These are phyloP conservation scores for Ramphastos sulfuratus DNA, from an alignment of 2,113 vertebrate genomes.

Conservation along the genomic window DNA sequence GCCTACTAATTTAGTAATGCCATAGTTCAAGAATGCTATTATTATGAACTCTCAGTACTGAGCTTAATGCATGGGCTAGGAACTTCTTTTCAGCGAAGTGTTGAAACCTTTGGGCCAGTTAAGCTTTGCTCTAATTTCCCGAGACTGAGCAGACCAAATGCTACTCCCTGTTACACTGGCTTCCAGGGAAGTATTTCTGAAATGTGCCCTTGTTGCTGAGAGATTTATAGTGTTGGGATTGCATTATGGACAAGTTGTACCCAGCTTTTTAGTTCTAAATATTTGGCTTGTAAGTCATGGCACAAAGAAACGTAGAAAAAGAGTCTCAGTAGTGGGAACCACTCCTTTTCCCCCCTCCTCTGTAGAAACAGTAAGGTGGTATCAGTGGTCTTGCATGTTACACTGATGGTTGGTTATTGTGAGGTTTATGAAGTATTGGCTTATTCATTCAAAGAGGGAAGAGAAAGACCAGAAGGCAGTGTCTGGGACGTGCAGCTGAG, in stretches of 20 bases:
- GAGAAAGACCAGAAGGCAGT: neutral
- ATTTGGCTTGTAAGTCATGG: neutral
- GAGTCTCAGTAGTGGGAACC: neutral
- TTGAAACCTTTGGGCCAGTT: neutral
- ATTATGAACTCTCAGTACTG: neutral
- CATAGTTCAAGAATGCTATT: neutral
- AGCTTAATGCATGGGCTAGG: neutral
- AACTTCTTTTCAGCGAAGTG: neutral
- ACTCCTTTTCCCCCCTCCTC: neutral
- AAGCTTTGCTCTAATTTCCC: neutral
- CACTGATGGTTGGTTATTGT: neutral
- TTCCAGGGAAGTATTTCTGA: neutral
- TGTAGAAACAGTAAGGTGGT: neutral
- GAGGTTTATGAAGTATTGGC: neutral
- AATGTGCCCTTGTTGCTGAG: neutral
- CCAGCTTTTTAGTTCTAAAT: neutral
- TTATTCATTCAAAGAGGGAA: neutral
- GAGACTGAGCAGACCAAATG: neutral
- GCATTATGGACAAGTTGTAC: neutral
- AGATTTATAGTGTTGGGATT: neutral
- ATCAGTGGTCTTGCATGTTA: accelerated
- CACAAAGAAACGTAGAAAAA: neutral
- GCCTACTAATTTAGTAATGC: neutral
- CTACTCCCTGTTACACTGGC: neutral
- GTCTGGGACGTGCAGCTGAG: neutral